phyloP scores from a whole-genome alignment of 2,113 vertebrate species.

The Eleginops maclovinus region DNA sequence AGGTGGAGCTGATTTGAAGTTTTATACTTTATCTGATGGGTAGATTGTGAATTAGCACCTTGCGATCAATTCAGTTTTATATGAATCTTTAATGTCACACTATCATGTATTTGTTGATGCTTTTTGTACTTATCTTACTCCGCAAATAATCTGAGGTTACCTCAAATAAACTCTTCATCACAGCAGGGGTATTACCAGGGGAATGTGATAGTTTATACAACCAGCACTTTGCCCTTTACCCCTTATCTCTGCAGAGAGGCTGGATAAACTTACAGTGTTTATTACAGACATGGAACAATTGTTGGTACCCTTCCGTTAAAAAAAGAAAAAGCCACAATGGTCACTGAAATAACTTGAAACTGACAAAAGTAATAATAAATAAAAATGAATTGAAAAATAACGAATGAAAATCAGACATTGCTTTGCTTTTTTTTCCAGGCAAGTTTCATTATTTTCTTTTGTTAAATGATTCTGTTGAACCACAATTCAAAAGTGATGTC shows the following conservation, averaged over 20 bases:
- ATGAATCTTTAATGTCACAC: not conserved
- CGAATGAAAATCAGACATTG: too few species aligned
- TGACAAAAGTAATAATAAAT: too few species aligned
- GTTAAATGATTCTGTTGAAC: too few species aligned
- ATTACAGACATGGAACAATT: too few species aligned
- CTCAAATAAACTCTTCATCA: not conserved
- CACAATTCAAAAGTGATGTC: too few species aligned
- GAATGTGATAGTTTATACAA: conserved; percentile 7
- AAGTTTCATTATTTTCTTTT: too few species aligned
- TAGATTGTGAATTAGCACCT: not conserved
- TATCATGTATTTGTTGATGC: not conserved
- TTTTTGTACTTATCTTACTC: not conserved
- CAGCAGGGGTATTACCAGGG: not conserved
- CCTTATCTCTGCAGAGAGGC: not conserved
- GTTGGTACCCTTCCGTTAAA: too few species aligned
- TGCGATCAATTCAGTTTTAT: not conserved
- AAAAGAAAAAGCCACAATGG: too few species aligned
- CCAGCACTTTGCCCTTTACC: not conserved
- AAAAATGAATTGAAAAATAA: too few species aligned
- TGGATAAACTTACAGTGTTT: not conserved
- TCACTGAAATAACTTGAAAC: too few species aligned
- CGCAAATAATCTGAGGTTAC: not conserved
- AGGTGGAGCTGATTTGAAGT: not conserved
- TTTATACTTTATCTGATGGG: not conserved
- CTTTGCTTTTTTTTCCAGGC: too few species aligned